Evolutionary conservation across 2,113 vertebrate genomes (phyloP).

Genomic region (Zapus hudsonius): DNA sequence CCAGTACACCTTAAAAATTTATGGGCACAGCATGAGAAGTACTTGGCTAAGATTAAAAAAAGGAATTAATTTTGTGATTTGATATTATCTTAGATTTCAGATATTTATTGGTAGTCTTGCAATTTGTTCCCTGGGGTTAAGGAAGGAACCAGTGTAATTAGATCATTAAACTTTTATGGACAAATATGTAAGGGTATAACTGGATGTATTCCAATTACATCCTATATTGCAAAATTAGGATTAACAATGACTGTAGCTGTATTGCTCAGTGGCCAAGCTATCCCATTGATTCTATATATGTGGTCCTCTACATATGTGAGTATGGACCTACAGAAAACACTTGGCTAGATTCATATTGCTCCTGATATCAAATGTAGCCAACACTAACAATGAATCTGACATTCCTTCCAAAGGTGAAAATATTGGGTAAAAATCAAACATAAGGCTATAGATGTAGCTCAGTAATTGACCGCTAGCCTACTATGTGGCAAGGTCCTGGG

Average conservation of each 20-base stretch:
- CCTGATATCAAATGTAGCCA: not conserved
- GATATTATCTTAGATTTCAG: not conserved
- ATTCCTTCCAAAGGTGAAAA: constrained; percentile 8
- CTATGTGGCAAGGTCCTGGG: not conserved
- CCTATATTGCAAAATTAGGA: not conserved
- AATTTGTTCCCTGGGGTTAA: not conserved
- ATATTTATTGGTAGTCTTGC: not conserved
- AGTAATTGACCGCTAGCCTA: not conserved
- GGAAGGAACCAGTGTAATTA: not conserved
- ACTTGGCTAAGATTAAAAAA: not conserved
- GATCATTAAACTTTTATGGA: not conserved
- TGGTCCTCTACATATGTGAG: not conserved
- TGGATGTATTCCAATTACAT: not conserved
- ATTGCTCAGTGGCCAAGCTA: not conserved
- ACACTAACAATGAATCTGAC: not conserved
- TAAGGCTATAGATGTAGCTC: not conserved
- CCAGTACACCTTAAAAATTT: not conserved
- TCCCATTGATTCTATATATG: not conserved
- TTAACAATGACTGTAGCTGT: not conserved
- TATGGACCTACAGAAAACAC: constrained; percentile 12
- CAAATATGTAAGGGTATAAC: not conserved
- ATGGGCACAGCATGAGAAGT: not conserved
- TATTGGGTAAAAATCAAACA: not conserved
- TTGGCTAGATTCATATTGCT: not conserved
- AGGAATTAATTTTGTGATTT: not conserved